These are phyloP conservation scores for Taeniopygia guttata DNA, from an alignment of 2,797 vertebrate genomes.

Conservation along the genomic window DNA sequence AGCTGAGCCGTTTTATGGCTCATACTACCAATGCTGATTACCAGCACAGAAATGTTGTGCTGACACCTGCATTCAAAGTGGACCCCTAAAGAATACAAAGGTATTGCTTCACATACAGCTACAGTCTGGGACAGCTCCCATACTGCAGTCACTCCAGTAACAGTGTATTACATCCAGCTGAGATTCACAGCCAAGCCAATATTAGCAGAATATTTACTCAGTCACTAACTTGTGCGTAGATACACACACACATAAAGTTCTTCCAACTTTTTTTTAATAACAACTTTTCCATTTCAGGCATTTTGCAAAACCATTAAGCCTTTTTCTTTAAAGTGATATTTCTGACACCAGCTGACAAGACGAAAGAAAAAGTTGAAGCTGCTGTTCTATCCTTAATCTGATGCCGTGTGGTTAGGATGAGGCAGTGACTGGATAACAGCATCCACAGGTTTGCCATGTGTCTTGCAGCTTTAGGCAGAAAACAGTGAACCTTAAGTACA, in stretches of 20 bases:
- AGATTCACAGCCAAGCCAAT: neutral
- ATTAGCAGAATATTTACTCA: neutral
- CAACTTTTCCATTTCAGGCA: neutral
- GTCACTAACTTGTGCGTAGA: neutral
- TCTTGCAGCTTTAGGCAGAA: neutral
- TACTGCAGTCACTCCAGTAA: neutral
- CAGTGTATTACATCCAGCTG: neutral
- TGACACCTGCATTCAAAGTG: neutral
- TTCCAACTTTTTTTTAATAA: neutral
- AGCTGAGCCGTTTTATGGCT: neutral
- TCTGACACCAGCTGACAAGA: neutral
- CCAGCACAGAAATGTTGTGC: neutral
- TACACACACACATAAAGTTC: neutral
- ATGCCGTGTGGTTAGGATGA: neutral
- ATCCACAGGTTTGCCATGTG: neutral
- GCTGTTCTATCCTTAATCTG: neutral
- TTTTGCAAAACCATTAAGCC: neutral
- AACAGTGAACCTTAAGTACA: neutral
- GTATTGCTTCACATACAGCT: neutral
- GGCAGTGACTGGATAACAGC: neutral
- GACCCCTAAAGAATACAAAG: neutral
- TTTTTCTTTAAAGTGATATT: neutral
- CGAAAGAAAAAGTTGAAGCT: neutral
- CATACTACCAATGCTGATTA: neutral
- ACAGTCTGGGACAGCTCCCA: neutral